Conservation (phyloP, 2,888 invertebrate species). For the Epistrophella euchroma region DNA sequence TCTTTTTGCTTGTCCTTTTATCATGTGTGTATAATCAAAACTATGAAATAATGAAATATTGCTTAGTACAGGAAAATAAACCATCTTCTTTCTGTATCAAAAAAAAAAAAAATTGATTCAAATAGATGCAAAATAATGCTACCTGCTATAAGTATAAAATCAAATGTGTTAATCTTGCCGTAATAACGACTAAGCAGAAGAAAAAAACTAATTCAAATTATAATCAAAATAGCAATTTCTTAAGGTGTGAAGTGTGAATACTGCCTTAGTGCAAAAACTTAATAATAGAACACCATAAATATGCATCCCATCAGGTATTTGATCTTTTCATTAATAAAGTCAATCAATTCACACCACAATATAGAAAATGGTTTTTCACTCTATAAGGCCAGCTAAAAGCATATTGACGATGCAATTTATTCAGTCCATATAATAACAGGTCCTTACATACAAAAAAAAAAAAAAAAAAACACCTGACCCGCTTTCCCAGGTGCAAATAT, state of each 20-base stretch:
- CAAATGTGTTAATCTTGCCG: neutral
- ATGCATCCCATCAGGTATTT: slow-evolving; percentile 60
- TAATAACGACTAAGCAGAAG: neutral
- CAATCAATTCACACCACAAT: slow-evolving; percentile 61
- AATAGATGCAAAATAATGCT: too few species aligned
- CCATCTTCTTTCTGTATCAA: too few species aligned
- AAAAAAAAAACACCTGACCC: slow-evolving; percentile 47
- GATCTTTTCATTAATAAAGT: slow-evolving; percentile 62
- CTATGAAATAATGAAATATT: too few species aligned
- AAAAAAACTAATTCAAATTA: slow-evolving; percentile 4
- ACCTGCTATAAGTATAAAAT: neutral
- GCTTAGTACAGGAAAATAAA: too few species aligned
- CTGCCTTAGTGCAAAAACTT: neutral
- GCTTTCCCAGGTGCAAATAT: slow-evolving; percentile 68
- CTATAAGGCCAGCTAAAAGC: neutral
- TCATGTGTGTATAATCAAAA: too few species aligned
- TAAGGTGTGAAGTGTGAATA: slow-evolving; percentile 20
- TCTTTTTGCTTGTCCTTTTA: too few species aligned
- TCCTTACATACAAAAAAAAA: neutral
- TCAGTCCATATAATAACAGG: slow-evolving; percentile 15
- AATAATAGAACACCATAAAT: slow-evolving; percentile 47
- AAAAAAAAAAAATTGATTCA: too few species aligned
- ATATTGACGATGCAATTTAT: slow-evolving; percentile 4
- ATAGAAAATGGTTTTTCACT: slow-evolving; percentile 8
- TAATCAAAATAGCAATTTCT: neutral